Percentiles rank a stretch among this genome's conserved stretches.
Conservation (phyloP, 2,888 invertebrate species). For the Synanthedon myopaeformis region DNA sequence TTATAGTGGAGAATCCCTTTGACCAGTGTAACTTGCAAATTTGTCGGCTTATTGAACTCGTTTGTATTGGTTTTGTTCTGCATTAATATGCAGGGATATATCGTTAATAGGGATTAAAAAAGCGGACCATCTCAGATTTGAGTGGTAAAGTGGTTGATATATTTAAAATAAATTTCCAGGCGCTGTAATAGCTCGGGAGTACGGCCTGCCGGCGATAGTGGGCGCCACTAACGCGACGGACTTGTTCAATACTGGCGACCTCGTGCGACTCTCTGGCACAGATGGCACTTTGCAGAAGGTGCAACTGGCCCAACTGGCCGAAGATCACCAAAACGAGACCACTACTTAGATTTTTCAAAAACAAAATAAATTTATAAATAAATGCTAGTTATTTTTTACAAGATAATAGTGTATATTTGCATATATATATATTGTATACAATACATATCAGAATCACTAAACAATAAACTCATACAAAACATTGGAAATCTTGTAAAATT, state of each 20-base stretch:
- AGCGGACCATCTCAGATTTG: too few species aligned
- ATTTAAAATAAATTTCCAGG: conserved; percentile 48
- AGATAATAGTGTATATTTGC: too few species aligned
- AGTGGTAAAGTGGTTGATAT: too few species aligned
- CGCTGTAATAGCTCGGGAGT: conserved; percentile 86
- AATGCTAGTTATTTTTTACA: not conserved
- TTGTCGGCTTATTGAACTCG: conserved; percentile 6
- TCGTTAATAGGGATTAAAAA: too few species aligned
- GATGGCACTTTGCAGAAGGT: conserved; percentile 53
- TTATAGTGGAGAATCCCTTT: too few species aligned
- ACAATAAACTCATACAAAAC: too few species aligned
- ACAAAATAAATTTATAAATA: not conserved
- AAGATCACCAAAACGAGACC: conserved; percentile 2
- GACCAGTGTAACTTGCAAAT: not conserved
- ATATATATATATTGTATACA: too few species aligned
- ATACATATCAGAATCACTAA: too few species aligned
- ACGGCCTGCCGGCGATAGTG: conserved; percentile 86
- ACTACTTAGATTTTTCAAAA: conserved; percentile 1
- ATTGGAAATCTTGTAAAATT: too few species aligned
- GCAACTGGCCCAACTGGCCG: conserved; percentile 16
- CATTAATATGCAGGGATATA: too few species aligned
- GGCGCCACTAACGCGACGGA: conserved; percentile 77
- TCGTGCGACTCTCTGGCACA: conserved; percentile 61
- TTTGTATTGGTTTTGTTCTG: too few species aligned
- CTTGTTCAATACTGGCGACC: conserved; percentile 76